Evolutionary conservation across 2,888 invertebrate species (phyloP).

Genomic region (Drosophila prostipennis): DNA sequence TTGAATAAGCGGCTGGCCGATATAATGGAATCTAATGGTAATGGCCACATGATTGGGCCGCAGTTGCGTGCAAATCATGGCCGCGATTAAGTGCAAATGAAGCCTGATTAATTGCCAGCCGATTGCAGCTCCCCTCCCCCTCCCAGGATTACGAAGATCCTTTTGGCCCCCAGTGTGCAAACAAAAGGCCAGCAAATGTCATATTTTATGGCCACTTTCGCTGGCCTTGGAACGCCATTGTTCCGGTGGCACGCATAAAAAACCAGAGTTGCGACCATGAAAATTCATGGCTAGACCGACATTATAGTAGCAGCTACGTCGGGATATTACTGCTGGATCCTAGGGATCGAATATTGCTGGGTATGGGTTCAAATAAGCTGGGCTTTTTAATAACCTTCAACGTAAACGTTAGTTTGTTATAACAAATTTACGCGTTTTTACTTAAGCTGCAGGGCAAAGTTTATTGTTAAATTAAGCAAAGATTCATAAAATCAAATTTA

Average conservation of each 20-base stretch:
- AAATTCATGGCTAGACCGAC: slow-evolving; percentile 71
- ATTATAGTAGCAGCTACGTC: slow-evolving; percentile 58
- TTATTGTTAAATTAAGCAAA: no score
- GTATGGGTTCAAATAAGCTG: slow-evolving; percentile 7
- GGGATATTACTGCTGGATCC: slow-evolving; percentile 13
- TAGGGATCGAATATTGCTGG: background rate
- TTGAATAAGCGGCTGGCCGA: slow-evolving; percentile 42
- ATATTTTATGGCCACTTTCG: slow-evolving; percentile 54
- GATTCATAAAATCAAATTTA: no score
- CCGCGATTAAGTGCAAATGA: slow-evolving; percentile 74
- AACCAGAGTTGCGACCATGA: slow-evolving; percentile 51
- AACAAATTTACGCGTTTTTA: background rate
- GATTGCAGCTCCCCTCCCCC: slow-evolving; percentile 15
- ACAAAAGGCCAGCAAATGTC: slow-evolving; percentile 67
- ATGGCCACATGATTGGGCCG: slow-evolving; percentile 20
- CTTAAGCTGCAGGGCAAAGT: no score
- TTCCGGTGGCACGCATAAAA: slow-evolving; percentile 52
- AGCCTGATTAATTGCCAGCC: slow-evolving; percentile 70
- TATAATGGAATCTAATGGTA: slow-evolving; percentile 23
- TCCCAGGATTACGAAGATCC: background rate
- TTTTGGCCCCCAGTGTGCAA: slow-evolving; percentile 51
- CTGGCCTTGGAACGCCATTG: slow-evolving; percentile 44
- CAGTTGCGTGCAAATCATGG: slow-evolving; percentile 72
- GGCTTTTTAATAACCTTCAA: slow-evolving; percentile 1
- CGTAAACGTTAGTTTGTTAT: background rate